These are phyloP conservation scores for Brachionus paranguensis DNA, from an alignment of 1,140 invertebrate species.

Conservation along the genomic window DNA sequence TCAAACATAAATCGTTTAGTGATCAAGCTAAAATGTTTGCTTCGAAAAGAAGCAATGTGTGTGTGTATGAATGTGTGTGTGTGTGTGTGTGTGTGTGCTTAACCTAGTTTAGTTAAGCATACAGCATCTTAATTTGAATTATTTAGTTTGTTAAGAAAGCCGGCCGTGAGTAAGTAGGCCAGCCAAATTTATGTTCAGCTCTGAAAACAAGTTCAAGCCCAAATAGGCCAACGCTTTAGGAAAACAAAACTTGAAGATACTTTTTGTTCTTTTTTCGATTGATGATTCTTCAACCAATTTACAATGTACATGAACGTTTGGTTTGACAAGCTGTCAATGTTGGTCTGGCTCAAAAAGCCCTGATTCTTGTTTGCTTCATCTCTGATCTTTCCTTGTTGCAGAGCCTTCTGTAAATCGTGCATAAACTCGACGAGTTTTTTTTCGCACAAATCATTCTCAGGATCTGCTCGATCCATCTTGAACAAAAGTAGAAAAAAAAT, in stretches of 20 bases:
- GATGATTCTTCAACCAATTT: neutral
- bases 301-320: conserved; percentile 23
- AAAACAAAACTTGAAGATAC: neutral
- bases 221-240: neutral
- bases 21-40: neutral
- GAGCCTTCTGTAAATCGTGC: neutral
- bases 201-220: neutral
- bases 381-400: neutral
- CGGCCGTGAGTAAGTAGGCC: neutral
- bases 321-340: neutral
- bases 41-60: neutral
- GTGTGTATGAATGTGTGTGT: neutral
- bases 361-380: neutral
- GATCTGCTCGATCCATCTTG: neutral
- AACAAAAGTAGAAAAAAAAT: neutral
- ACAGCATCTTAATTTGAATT: neutral
- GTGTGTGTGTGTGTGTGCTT: neutral
- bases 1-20: neutral
- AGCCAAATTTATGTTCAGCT: neutral
- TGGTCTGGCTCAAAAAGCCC: neutral
- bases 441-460: neutral
- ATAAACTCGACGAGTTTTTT: conserved; percentile 3
- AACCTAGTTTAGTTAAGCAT: neutral
- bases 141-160: neutral
- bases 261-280: neutral